Conservation (phyloP, 2,888 invertebrate genomes). For the Argyresthia albistria region DNA sequence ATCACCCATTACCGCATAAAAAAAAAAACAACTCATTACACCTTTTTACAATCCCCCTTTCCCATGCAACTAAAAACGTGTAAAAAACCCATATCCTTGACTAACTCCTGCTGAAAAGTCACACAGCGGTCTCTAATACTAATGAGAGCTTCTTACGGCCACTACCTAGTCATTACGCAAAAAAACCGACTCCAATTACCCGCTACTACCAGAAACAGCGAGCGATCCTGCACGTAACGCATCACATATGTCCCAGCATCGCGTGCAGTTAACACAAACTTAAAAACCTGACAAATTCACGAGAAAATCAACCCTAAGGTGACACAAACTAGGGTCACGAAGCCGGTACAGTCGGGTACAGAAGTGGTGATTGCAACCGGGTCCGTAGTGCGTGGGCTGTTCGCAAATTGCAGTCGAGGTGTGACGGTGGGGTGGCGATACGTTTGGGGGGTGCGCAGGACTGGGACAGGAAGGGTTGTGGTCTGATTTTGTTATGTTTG, state of each 20-base stretch:
- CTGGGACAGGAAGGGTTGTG: not conserved
- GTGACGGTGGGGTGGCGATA: slow-evolving; percentile 1
- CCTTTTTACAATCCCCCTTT: no score
- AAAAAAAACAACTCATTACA: not conserved
- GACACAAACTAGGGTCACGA: not conserved
- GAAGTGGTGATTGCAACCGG: slow-evolving; percentile 1
- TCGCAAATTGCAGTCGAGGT: slow-evolving; percentile 4
- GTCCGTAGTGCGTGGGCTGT: slow-evolving; percentile 2
- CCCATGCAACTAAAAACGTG: not conserved
- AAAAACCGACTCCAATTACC: slow-evolving; percentile 4
- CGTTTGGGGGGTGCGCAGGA: not conserved
- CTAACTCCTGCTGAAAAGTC: not conserved
- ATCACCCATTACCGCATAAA: not conserved
- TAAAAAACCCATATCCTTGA: not conserved
- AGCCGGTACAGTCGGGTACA: not conserved
- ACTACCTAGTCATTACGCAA: slow-evolving; percentile 3
- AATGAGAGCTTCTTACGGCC: not conserved
- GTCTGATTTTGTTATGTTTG: not conserved
- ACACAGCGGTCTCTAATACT: not conserved
- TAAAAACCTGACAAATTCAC: not conserved
- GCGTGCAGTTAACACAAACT: not conserved
- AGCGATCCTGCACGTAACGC: slow-evolving; percentile 1
- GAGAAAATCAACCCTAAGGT: not conserved
- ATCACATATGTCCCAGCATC: slow-evolving; percentile 1
- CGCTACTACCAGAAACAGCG: not conserved